A percentile compares a stretch with the other conserved stretches of the same genome.
phyloP scores from a whole-genome alignment of 2,797 vertebrate genomes.

The Chelon auratus region DNA sequence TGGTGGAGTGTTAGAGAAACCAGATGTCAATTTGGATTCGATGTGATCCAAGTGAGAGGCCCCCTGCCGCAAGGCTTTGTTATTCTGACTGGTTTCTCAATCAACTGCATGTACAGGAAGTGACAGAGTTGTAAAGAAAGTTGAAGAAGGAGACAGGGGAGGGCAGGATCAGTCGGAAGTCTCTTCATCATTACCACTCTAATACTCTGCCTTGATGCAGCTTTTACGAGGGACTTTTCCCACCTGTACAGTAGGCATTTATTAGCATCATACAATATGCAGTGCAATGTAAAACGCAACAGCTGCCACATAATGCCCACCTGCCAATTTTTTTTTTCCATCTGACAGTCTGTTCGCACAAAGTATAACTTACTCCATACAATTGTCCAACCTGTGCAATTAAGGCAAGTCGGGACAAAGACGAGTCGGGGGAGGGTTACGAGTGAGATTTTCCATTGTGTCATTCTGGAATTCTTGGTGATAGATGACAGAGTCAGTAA shows the following conservation, averaged over 20 bases:
- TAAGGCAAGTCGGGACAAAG: slow-evolving; percentile 67
- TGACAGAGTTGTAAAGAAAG: slow-evolving; percentile 50
- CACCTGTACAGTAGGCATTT: slow-evolving; percentile 54
- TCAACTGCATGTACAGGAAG: slow-evolving; percentile 50
- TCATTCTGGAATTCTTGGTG: slow-evolving; percentile 72
- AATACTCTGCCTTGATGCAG: slow-evolving; percentile 20
- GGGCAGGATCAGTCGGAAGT: slow-evolving; percentile 37
- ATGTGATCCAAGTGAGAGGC: slow-evolving; percentile 47
- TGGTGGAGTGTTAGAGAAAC: slow-evolving; percentile 62
- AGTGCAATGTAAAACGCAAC: slow-evolving; percentile 60
- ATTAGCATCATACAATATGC: slow-evolving; percentile 51
- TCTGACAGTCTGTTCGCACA: slow-evolving; percentile 34
- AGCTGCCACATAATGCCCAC: slow-evolving; percentile 72
- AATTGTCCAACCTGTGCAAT: slow-evolving; percentile 58
- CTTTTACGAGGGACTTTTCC: slow-evolving; percentile 64
- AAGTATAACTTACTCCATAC: slow-evolving; percentile 19
- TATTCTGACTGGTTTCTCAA: slow-evolving; percentile 73
- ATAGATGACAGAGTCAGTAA: slow-evolving; percentile 65
- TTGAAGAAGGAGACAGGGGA: not conserved
- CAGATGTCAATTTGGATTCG: slow-evolving; percentile 75
- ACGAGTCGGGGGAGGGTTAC: slow-evolving; percentile 23
- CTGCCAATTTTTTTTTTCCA: slow-evolving; percentile 49
- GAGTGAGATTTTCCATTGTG: slow-evolving; percentile 77
- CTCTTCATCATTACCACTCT: slow-evolving; percentile 25
- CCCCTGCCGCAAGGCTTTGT: slow-evolving; percentile 50